Base-by-base conservation (phyloP, 1,140 invertebrate genomes). In the Aphis craccivora region DNA sequence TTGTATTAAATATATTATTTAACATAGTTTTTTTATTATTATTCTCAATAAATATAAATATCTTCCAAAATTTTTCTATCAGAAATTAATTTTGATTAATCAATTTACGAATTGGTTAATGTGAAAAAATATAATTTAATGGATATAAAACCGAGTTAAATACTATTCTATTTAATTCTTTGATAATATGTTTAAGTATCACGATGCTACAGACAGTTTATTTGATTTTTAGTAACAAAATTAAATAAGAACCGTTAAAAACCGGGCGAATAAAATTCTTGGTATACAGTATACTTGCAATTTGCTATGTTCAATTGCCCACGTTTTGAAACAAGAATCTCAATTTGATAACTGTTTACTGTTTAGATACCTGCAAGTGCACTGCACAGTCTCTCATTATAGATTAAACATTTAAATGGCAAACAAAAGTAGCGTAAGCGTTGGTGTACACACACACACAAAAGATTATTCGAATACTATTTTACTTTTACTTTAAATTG, bases 381-480 rank as follows among this genome's bases (percentile, higher is more conserved):
- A 43, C 84, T 30, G n/a, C 30, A n/a, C 43, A 30, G 30, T n/a
- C 5, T 8, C 43, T 5, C 20, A 88, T 88, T 51, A 88, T 53
- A 35, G n/a, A 37, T 88, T 88, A 88, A 88, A 76, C 60, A 76
- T 76, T 76, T 76, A 76, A n/a, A 53, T 8, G 87, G 87, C n/a
- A 53, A 88, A 88, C n/a, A 53, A 88, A 88, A 88, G n/a, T 14
- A 20, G n/a, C n/a, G 2, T 30, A 7, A 30, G 5, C 11, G 9
- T 43, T 1, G 25, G 11, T 25, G 0, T 23, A 11, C 9, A 4
- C 55, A 7, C 55, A 30, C 9, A 7, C 25, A 30, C 25, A 4
- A 23, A 51, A 22, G 45, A 87, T 51, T 35, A 8, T 51, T 45
- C 30, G 40, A 14, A 45, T 30, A 40, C 25, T 30, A 45, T 86